A percentile compares a stretch with the other conserved stretches of the same genome.
These are phyloP conservation scores for Drosophila sturtevanti DNA, from an alignment of 1,140 invertebrate species.

Conservation along the genomic window DNA sequence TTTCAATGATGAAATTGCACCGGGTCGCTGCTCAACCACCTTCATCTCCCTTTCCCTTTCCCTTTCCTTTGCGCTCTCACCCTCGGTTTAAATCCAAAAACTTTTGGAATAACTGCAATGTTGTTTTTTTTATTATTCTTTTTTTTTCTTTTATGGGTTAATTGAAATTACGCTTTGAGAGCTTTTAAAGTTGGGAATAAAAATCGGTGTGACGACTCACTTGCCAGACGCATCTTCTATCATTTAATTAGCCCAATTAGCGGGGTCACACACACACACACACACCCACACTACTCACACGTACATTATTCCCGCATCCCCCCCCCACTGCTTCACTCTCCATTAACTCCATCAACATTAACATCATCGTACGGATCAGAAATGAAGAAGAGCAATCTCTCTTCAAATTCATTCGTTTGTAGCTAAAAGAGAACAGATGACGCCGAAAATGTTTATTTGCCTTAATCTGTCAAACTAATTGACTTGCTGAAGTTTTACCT, in stretches of 20 bases:
- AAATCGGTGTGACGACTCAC: conserved; percentile 5
- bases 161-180: conserved; percentile 27
- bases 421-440: background rate
- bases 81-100: too few relatives aligned
- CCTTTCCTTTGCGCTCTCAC: too few relatives aligned
- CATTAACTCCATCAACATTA: background rate
- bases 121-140: background rate
- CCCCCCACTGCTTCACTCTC: background rate
- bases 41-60: background rate
- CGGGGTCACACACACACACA: conserved; percentile 43
- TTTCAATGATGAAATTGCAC: conserved; percentile 41
- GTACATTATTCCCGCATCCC: background rate
- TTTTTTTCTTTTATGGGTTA: background rate
- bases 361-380: background rate
- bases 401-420: conserved; percentile 17
- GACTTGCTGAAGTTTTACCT: conserved; percentile 31
- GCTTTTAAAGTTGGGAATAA: conserved; percentile 36
- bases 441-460: conserved; percentile 48
- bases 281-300: too few relatives aligned
- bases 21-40: background rate
- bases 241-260: conserved; percentile 64
- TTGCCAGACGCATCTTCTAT: conserved; percentile 9
- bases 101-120: conserved; percentile 23
- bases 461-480: conserved; percentile 63
- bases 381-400: conserved; percentile 22